These are phyloP conservation scores for Polyergus mexicanus DNA, from an alignment of 1,140 invertebrate genomes.

Conservation along the genomic window DNA sequence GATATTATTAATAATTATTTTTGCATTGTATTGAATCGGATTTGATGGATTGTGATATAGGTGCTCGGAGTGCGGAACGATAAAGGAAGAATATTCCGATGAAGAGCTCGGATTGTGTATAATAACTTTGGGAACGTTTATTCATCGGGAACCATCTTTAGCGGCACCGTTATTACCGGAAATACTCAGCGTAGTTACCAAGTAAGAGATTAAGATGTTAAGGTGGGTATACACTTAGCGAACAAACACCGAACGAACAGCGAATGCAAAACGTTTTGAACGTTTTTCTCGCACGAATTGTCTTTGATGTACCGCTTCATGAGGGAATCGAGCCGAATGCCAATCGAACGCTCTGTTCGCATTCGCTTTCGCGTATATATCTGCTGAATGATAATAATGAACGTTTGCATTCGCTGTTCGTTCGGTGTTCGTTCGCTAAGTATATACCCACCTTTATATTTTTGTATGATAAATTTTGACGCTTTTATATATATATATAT, in stretches of 20 bases:
- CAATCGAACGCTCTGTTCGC: too few species aligned
- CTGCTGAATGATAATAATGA: too few species aligned
- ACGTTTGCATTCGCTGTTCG: too few species aligned
- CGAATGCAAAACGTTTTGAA: too few species aligned
- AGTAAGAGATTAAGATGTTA: constrained; percentile 87
- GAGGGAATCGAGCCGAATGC: too few species aligned
- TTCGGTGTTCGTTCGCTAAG: too few species aligned
- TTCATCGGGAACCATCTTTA: constrained; percentile 97
- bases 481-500: not conserved
- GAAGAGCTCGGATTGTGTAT: constrained; percentile 98
- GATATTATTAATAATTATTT: not conserved
- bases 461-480: not conserved
- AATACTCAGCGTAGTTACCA: constrained; percentile 95
- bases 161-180: constrained; percentile 97
- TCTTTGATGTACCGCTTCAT: too few species aligned
- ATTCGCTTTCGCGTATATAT: too few species aligned
- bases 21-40: not conserved
- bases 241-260: too few species aligned
- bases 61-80: constrained; percentile 93
- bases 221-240: too few species aligned
- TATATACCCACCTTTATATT: too few species aligned
- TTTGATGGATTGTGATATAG: constrained; percentile 78
- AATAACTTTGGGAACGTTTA: constrained; percentile 97
- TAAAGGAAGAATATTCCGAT: constrained; percentile 97
- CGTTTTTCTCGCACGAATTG: too few species aligned